phyloP scores from a whole-genome alignment of 2,888 invertebrate species.

The Acanthosepion esculentum region DNA sequence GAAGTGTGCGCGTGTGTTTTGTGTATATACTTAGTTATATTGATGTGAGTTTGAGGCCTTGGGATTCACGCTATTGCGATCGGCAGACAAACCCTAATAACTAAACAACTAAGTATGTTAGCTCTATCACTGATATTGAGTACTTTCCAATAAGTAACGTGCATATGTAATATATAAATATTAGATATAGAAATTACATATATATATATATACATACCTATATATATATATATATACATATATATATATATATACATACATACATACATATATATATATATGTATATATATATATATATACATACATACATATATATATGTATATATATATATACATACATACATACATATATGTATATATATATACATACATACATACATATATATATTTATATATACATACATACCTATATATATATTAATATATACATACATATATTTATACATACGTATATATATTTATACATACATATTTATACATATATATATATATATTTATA shows the following conservation, averaged over 20 bases:
- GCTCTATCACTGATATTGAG: not conserved
- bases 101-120: too few relatives aligned
- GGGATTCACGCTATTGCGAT: too few relatives aligned
- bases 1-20: too few relatives aligned
- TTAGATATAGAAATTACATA: too few relatives aligned
- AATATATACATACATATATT: not conserved
- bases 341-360: not conserved
- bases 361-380: not conserved
- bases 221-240: not conserved
- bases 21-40: too few relatives aligned
- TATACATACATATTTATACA: not conserved
- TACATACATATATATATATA: not conserved
- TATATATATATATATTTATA: not conserved
- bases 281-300: not conserved
- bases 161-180: not conserved
- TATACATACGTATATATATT: not conserved
- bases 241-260: slow-evolving; percentile 14
- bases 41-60: too few relatives aligned
- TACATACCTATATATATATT: too few relatives aligned
- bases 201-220: not conserved
- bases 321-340: not conserved
- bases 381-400: not conserved
- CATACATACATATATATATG: not conserved
- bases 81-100: too few relatives aligned
- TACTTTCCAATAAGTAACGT: too few relatives aligned